Percentiles rank a stretch among this genome's conserved stretches.
phyloP scores from a whole-genome alignment of 2,888 invertebrate species.

The Acleris sparsana region DNA sequence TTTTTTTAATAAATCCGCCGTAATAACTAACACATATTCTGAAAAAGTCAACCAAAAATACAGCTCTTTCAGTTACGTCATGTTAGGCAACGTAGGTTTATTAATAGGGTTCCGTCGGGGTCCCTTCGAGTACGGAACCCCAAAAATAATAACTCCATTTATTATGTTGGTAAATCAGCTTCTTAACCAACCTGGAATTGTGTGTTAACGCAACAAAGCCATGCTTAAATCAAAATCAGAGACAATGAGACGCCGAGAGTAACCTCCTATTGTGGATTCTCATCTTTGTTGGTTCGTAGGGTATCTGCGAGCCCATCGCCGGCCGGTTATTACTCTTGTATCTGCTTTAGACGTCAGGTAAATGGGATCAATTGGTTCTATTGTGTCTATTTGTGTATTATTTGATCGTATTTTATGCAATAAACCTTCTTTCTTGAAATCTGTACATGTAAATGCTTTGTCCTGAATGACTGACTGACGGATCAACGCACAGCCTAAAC shows the following conservation, averaged over 20 bases:
- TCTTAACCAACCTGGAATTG: conserved; percentile 31
- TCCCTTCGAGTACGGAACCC: no score
- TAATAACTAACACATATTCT: no score
- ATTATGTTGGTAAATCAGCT: conserved; percentile 16
- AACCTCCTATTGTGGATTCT: conserved; percentile 52
- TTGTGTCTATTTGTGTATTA: not conserved
- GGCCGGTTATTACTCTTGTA: conserved; percentile 55
- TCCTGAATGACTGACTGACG: no score
- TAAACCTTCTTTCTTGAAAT: not conserved
- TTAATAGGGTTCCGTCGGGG: no score
- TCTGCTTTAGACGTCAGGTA: conserved; percentile 45
- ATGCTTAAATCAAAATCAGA: conserved; percentile 49
- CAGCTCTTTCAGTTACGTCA: no score
- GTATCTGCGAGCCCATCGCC: conserved; percentile 64
- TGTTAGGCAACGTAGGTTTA: no score
- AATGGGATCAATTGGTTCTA: conserved; percentile 6
- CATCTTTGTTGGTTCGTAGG: conserved; percentile 50
- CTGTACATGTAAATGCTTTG: no score
- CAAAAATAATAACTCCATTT: no score
- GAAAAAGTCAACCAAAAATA: no score
- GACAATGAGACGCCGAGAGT: conserved; percentile 52
- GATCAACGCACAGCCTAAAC: no score
- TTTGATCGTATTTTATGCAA: not conserved
- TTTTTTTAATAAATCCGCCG: no score
- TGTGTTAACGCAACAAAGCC: conserved; percentile 38